Evolutionary conservation across 2,113 vertebrate genomes (phyloP), one percentile per base, ranked within the genome.

Genomic region (Elgaria multicarinata): DNA sequence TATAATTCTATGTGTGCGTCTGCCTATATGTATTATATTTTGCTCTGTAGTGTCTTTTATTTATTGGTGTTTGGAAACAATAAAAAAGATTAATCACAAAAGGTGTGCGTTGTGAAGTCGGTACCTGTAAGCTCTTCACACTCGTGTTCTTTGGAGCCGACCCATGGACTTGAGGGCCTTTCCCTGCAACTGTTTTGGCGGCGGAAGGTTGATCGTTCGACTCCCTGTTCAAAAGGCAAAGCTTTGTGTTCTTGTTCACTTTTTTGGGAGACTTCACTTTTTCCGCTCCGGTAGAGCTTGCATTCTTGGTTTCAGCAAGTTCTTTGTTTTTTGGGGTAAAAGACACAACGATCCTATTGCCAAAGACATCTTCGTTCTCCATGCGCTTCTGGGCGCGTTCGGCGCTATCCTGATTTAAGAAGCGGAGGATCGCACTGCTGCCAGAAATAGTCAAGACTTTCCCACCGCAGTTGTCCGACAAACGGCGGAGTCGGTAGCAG

Each of bases 331-430:
- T 96, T 7, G 98, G 98, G 92, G 97, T 98, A 94, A 98, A 98
- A 20, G 99, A 99, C 74, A 99, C 97, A 66, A 97, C 93, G 96
- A 99, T 99, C 94, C 98, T 97, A 91, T 96, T 98, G 71, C 99
- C 99, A 94, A 98, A 99, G 58, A 99, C 99, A 31, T 99, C 99
- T 94, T 99, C 99, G 6, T 99, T 99, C 92, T 99, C 99, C 99
- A 99, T 99, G 89, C 99, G 97, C 95, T 99, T 99, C 92, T 97
- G 97, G 76, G 99, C 99, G 1, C 99, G 98, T 3, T 98, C 98
- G 0, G 99, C 99, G 0, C 98, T 98, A 1, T 98, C 98, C 1
- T 97, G 97, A 95, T 97, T 99, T 89, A 98, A 93, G 90, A 99
- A 99, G 42, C 99, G 98, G 42, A 99, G 98, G 89, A 99, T 97